phyloP scores from a whole-genome alignment of 2,888 invertebrate genomes.

The Zonitis immaculata region DNA sequence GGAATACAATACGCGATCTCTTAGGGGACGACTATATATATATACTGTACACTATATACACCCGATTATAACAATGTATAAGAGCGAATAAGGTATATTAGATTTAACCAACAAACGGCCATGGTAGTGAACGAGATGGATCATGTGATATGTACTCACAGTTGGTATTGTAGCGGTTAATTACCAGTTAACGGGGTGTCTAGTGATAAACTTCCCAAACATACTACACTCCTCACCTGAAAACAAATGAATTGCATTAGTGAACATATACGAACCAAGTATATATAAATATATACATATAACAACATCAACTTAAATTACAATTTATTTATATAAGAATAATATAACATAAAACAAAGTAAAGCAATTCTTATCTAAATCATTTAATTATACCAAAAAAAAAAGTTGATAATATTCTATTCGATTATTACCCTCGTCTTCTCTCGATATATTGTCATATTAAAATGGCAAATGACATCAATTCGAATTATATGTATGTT shows the following conservation, averaged over 20 bases:
- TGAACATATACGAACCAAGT: too few species aligned
- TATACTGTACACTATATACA: not conserved
- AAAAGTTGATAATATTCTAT: too few species aligned
- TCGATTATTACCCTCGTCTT: too few species aligned
- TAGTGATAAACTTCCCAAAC: conserved; percentile 35
- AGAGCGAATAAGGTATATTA: conserved; percentile 18
- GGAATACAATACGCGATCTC: conserved; percentile 27
- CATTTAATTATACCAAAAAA: too few species aligned
- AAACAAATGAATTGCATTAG: conserved; percentile 34
- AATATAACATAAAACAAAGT: too few species aligned
- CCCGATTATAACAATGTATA: not conserved
- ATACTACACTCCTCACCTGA: conserved; percentile 40
- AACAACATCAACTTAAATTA: too few species aligned
- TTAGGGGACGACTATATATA: conserved; percentile 6
- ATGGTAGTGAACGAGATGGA: conserved; percentile 31
- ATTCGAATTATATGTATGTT: conserved; percentile 37
- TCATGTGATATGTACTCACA: conserved; percentile 46
- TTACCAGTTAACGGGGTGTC: conserved; percentile 42
- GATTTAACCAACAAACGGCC: conserved; percentile 10
- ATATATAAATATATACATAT: too few species aligned
- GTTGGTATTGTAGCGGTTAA: conserved; percentile 45
- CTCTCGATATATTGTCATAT: not conserved
- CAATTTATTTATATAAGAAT: too few species aligned
- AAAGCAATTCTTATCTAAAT: too few species aligned
- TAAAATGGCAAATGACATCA: conserved; percentile 31